These are phyloP conservation scores for Ceratina calcarata DNA, from an alignment of 1,140 invertebrate species.

Conservation along the genomic window DNA sequence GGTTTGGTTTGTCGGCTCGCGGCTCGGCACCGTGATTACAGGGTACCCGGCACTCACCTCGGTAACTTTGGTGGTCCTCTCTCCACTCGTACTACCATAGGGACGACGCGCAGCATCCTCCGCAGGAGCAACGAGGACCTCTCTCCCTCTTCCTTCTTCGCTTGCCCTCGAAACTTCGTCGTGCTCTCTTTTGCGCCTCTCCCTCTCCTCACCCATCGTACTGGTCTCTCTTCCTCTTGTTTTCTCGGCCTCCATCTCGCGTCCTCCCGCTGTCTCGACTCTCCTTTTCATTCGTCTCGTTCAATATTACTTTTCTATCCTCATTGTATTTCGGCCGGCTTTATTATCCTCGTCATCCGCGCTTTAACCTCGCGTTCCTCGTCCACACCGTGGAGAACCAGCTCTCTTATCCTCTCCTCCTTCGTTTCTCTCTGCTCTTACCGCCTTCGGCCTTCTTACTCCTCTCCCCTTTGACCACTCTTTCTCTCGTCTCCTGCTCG, in stretches of 20 bases:
- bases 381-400: slow-evolving; percentile 7
- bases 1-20: slow-evolving; percentile 80
- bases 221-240: not conserved
- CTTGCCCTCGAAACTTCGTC: not conserved
- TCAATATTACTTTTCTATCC: slow-evolving; percentile 43
- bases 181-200: not conserved
- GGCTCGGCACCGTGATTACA: slow-evolving; percentile 79
- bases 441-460: not conserved
- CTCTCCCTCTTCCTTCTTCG: slow-evolving; percentile 5
- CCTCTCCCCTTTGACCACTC: slow-evolving; percentile 20
- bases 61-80: slow-evolving; percentile 79
- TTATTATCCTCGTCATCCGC: slow-evolving; percentile 34
- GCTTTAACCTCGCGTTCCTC: slow-evolving; percentile 23
- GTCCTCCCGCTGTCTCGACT: slow-evolving; percentile 26
- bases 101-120: slow-evolving; percentile 51
- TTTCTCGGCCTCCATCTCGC: slow-evolving; percentile 5
- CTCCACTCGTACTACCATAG: slow-evolving; percentile 57
- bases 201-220: slow-evolving; percentile 14
- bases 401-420: not conserved
- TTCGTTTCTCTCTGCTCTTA: not conserved
- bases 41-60: slow-evolving; percentile 80
- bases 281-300: slow-evolving; percentile 38
- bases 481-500: slow-evolving; percentile 52
- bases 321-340: slow-evolving; percentile 6
- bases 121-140: slow-evolving; percentile 43